A percentile compares a stretch with the other conserved stretches of the same genome.
Conservation (phyloP, 2,888 invertebrate species). For the Ormyrus thymus region DNA sequence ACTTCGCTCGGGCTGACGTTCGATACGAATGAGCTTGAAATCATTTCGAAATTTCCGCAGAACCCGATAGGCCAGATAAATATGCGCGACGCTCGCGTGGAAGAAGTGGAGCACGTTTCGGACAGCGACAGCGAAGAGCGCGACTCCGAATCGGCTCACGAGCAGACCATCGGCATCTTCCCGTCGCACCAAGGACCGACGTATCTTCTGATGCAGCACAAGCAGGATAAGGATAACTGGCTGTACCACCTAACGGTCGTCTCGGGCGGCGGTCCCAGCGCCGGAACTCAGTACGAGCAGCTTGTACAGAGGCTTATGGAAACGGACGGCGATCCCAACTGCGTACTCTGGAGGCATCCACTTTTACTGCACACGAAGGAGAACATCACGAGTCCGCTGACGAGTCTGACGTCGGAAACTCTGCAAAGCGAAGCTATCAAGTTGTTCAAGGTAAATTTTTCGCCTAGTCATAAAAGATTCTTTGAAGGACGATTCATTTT, state of each 20-base stretch:
- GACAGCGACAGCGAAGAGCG: conserved; percentile 94
- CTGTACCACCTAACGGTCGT: conserved; percentile 92
- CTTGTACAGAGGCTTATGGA: conserved; percentile 97
- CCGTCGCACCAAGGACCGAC: conserved; percentile 96
- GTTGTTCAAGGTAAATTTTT: conserved; percentile 86
- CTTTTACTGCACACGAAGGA: conserved; percentile 93
- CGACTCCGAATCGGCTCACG: conserved; percentile 82
- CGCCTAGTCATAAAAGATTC: not conserved
- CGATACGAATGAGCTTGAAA: not conserved
- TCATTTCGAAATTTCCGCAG: conserved; percentile 74
- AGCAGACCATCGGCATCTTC: conserved; percentile 94
- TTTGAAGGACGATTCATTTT: not conserved
- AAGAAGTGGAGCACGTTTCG: conserved; percentile 95
- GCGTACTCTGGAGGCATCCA: conserved; percentile 96
- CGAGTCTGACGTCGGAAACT: conserved; percentile 91
- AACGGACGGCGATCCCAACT: conserved; percentile 94
- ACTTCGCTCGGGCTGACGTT: not conserved
- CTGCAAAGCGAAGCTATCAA: conserved; percentile 94
- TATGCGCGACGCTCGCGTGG: conserved; percentile 95
- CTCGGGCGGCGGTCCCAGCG: conserved; percentile 92
- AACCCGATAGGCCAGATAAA: conserved; percentile 96
- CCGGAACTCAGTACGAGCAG: conserved; percentile 97
- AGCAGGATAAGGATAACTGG: conserved; percentile 95
- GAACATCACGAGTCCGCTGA: conserved; percentile 90
- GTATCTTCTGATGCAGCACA: conserved; percentile 92